phyloP scores from a whole-genome alignment of 2,888 invertebrate genomes.

The Pseudococcus jackbeardsleyi region DNA sequence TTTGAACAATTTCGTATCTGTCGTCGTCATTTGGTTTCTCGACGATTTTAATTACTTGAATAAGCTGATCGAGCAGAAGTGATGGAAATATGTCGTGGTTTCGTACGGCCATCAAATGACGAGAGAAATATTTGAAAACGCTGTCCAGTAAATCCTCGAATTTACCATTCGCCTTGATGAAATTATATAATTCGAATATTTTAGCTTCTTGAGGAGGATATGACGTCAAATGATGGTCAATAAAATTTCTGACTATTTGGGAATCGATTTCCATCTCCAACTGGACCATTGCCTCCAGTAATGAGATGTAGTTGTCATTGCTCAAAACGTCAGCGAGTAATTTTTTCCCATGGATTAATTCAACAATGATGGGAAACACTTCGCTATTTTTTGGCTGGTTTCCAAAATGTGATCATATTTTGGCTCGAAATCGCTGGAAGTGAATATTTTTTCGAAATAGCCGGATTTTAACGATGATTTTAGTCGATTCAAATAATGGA shows the following conservation, averaged over 20 bases:
- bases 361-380: not conserved
- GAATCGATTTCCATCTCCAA: not conserved
- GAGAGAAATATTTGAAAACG: not conserved
- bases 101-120: not conserved
- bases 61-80: not conserved
- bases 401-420: not conserved
- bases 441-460: not conserved
- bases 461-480: not conserved
- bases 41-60: not conserved
- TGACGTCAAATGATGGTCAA: not conserved
- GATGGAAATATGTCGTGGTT: not conserved
- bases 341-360: not conserved
- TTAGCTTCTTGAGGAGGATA: not conserved
- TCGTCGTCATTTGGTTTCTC: not conserved
- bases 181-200: not conserved
- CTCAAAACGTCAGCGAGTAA: not conserved
- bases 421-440: not conserved
- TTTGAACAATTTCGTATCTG: not conserved
- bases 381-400: not conserved
- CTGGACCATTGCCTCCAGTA: not conserved
- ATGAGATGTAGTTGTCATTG: not conserved
- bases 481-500: not conserved
- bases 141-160: not conserved
- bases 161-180: not conserved
- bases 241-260: not conserved